A percentile compares a stretch with the other conserved stretches of the same genome.
These are phyloP conservation scores for Odontocolon sp. DNA, from an alignment of 2,888 invertebrate genomes.

Conservation along the genomic window DNA sequence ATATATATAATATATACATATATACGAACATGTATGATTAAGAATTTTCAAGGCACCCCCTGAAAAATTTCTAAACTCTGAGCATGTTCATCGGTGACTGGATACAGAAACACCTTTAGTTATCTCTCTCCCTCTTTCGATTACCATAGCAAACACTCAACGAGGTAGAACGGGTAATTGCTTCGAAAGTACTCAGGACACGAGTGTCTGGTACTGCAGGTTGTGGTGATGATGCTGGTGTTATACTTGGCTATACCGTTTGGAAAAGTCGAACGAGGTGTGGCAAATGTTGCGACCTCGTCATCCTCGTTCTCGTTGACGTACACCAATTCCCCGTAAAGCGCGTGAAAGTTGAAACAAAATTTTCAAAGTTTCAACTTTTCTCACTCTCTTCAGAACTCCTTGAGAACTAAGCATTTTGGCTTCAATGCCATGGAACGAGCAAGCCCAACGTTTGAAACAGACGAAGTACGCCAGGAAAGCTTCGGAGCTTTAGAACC, in stretches of 20 bases:
- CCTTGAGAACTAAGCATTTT: background rate
- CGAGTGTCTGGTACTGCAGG: background rate
- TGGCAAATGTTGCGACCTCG: background rate
- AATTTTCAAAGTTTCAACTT: constrained; percentile 21
- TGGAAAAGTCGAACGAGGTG: constrained; percentile 3
- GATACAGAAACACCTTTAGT: background rate
- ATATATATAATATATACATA: no score
- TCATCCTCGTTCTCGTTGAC: background rate
- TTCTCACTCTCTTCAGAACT: constrained; percentile 1
- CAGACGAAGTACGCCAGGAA: no score
- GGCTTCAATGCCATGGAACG: background rate
- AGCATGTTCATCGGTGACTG: background rate
- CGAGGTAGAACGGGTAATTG: constrained; percentile 43
- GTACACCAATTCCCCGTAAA: background rate
- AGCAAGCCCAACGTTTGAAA: background rate
- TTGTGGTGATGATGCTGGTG: background rate
- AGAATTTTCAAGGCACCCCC: no score
- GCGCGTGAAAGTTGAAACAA: constrained; percentile 24
- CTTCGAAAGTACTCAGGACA: constrained; percentile 33
- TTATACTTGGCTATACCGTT: constrained; percentile 4
- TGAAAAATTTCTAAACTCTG: no score
- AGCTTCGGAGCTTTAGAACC: no score
- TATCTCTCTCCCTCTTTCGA: constrained; percentile 32
- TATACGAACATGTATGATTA: no score
- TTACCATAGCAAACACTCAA: constrained; percentile 43